Conservation (phyloP, 2,797 vertebrate genomes). For the Chelmon rostratus region DNA sequence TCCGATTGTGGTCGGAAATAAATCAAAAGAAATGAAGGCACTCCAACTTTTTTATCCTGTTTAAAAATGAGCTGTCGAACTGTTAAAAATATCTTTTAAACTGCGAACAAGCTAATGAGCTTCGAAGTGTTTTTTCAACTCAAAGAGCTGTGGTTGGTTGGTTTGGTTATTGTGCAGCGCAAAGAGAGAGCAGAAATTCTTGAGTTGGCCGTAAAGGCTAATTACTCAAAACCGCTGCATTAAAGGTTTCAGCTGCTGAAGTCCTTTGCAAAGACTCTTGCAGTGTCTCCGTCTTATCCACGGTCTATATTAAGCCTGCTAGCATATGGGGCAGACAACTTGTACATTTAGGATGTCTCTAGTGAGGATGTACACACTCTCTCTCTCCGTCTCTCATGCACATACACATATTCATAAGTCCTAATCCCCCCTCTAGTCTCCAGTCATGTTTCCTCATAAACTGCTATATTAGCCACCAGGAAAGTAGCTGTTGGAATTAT, state of each 20-base stretch:
- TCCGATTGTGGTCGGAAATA: neutral
- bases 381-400: constrained; percentile 2
- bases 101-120: constrained; percentile 37
- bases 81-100: constrained; percentile 36
- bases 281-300: constrained; percentile 14
- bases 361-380: constrained; percentile 14
- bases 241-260: constrained; percentile 19
- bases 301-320: constrained; percentile 29
- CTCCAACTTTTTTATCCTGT: neutral
- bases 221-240: neutral
- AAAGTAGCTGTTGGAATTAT: constrained; percentile 48
- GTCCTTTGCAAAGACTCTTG: constrained; percentile 10
- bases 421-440: constrained; percentile 22
- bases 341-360: constrained; percentile 31
- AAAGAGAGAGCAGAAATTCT: neutral
- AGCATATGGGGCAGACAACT: constrained; percentile 25
- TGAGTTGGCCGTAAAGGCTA: neutral
- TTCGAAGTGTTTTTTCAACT: too few species aligned
- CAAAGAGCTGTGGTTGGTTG: constrained; percentile 10
- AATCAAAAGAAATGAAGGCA: constrained; percentile 27
- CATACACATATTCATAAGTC: constrained; percentile 30
- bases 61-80: constrained; percentile 31
- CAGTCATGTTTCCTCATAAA: constrained; percentile 35
- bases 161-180: constrained; percentile 11
- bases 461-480: constrained; percentile 26